Evolutionary conservation across 2,113 vertebrate genomes (phyloP), one percentile per base, ranked within the genome.

Genomic region (Psophia crepitans): DNA sequence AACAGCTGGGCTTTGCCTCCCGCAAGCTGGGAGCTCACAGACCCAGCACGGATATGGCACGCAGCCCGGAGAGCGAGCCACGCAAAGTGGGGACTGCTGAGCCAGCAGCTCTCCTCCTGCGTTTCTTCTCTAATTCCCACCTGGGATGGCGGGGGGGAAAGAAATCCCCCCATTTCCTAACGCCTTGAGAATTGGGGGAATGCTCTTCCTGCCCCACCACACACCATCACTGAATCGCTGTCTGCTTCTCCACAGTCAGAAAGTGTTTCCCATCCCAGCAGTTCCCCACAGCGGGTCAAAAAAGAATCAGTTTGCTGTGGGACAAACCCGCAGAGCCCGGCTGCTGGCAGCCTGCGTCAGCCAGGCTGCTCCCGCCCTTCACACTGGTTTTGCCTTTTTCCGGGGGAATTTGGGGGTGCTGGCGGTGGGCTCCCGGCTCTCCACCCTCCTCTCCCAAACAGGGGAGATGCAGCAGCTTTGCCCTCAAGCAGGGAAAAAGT

Each of bases 211-310:
- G 0, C 68, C 65, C 58, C 28, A 2, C 4, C 48, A 37, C 0
- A 4, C 43, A 30, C 32, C 14, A 0, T 1, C 23, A 4, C 2
- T 1, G 1, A 39, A 46, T 24, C 60, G 12, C 20, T 12, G 8
- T n/a, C 28, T 16, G 0, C 18, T 77, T 64, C 60, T 79, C 30
- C 0, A 0, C 65, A 10, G 14, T 21, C 58, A 53, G 30, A 33
- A 64, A 24, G 35, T 1, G 1, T 28, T 87, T 56, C 24, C 53
- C 70, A 46, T 5, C 32, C 46, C 46, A 58, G 48, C 56, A 48
- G 32, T 6, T 69, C 24, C 33, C 53, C 0, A 0, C 26, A 28
- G 19, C 9, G 6, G 3, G 2, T 53, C 48, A 14, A 15, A 91
- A 91, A 73, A 49, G 37, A 61, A 78, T 4, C 37, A 26, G 77